Conservation (phyloP, 2,797 vertebrate species). For the Prunella strophiata region DNA sequence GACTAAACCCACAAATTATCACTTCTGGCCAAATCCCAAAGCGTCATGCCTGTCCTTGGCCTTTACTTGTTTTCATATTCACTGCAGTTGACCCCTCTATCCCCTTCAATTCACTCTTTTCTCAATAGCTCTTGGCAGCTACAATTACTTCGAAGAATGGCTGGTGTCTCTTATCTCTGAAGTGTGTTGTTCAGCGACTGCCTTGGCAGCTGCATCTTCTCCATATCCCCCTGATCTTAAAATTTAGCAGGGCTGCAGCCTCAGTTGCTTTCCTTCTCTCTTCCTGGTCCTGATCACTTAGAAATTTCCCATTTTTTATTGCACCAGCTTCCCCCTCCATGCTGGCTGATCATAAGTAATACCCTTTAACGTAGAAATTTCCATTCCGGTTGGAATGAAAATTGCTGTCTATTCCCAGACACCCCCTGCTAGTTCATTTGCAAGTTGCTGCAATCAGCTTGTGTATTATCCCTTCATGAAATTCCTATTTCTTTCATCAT, state of each 20-base stretch:
- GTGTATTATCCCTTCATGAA: conserved; percentile 17
- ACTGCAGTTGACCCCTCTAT: conserved; percentile 45
- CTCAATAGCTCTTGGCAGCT: conserved; percentile 55
- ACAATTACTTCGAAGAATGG: conserved; percentile 32
- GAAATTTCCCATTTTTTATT: not conserved
- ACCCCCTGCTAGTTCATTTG: conserved; percentile 52
- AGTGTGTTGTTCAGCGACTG: conserved; percentile 1
- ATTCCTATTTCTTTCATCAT: not conserved
- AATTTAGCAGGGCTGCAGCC: not conserved
- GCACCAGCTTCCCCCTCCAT: conserved; percentile 14
- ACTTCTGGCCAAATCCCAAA: conserved; percentile 63
- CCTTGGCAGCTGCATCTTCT: conserved; percentile 33
- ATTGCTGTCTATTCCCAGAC: conserved; percentile 53
- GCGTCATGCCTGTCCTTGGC: conserved; percentile 37
- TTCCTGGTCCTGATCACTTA: conserved; percentile 25
- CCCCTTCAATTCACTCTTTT: conserved; percentile 45
- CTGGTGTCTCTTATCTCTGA: conserved; percentile 57
- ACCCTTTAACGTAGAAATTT: conserved; percentile 8
- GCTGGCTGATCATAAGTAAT: conserved; percentile 48
- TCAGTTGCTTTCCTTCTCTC: conserved; percentile 21
- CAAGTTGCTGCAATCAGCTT: conserved; percentile 38
- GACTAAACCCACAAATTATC: conserved; percentile 63
- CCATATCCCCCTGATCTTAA: not conserved
- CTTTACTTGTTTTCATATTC: conserved; percentile 53
- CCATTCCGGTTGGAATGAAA: conserved; percentile 35